phyloP scores from a whole-genome alignment of 2,888 invertebrate genomes.

The Conops quadrifasciatus region DNA sequence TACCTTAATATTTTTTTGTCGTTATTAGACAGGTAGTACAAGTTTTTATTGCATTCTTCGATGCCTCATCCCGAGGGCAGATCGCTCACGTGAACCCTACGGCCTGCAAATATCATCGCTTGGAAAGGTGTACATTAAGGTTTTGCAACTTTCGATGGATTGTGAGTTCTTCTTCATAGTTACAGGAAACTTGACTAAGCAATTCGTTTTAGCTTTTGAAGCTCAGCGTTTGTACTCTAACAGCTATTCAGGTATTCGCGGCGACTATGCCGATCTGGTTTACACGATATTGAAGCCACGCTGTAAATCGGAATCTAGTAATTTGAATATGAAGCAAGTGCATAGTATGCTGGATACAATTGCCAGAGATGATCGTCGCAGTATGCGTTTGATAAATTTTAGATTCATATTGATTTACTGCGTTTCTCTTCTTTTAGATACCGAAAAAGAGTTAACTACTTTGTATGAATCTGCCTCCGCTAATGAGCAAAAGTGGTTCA shows the following conservation, averaged over 20 bases:
- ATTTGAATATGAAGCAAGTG: conserved; percentile 74
- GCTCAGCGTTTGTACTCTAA: conserved; percentile 56
- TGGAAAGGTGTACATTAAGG: conserved; percentile 75
- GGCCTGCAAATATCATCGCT: conserved; percentile 83
- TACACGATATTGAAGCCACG: conserved; percentile 75
- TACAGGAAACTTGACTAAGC: neutral
- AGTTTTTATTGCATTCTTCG: conserved; percentile 79
- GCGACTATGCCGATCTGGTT: conserved; percentile 84
- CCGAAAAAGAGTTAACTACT: conserved; percentile 72
- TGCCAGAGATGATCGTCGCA: conserved; percentile 72
- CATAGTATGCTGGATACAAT: conserved; percentile 80
- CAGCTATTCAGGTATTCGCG: conserved; percentile 52
- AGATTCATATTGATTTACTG: neutral
- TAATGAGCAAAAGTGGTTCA: conserved; percentile 88
- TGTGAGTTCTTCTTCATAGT: conserved; percentile 60
- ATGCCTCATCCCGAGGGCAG: conserved; percentile 79
- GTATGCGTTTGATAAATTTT: conserved; percentile 65
- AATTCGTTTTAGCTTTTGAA: conserved; percentile 61
- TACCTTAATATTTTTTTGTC: neutral
- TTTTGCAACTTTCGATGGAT: conserved; percentile 77
- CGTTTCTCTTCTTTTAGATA: conserved; percentile 49
- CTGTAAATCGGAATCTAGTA: conserved; percentile 62
- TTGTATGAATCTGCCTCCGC: conserved; percentile 76
- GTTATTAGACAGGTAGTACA: conserved; percentile 66
- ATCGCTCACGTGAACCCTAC: conserved; percentile 82